phyloP scores from a whole-genome alignment of 2,888 invertebrate genomes.

The Phorcus lineatus region DNA sequence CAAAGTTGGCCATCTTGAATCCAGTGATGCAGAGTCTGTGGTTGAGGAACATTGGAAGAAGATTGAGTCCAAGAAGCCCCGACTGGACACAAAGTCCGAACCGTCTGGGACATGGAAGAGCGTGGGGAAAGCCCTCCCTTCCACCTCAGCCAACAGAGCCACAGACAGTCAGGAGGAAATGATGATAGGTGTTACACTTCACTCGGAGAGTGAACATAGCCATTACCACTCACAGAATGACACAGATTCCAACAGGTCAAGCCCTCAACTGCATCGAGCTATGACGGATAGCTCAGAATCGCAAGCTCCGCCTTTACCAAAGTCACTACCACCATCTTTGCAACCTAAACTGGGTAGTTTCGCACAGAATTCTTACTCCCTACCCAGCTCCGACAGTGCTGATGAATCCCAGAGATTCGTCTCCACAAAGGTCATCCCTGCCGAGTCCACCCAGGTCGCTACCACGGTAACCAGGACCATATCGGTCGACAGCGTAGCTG shows the following conservation, averaged over 20 bases:
- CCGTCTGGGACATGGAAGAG: constrained; percentile 47
- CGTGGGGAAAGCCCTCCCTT: constrained; percentile 56
- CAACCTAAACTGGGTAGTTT: constrained; percentile 47
- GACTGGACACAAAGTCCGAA: constrained; percentile 45
- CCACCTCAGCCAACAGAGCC: constrained; percentile 33
- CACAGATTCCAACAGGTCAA: constrained; percentile 61
- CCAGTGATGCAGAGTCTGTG: constrained; percentile 39
- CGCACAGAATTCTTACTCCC: constrained; percentile 43
- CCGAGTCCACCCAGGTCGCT: not conserved
- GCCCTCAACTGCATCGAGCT: constrained; percentile 42
- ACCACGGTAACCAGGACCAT: constrained; percentile 22
- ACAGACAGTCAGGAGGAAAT: constrained; percentile 50
- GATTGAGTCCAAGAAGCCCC: constrained; percentile 56
- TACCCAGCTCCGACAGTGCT: constrained; percentile 40
- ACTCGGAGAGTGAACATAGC: constrained; percentile 63
- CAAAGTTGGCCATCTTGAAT: constrained; percentile 41
- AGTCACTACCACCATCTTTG: constrained; percentile 24
- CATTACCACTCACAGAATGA: constrained; percentile 64
- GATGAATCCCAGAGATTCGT: not conserved
- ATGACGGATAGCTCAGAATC: constrained; percentile 38
- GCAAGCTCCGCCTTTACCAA: constrained; percentile 39
- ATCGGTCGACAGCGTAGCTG: constrained; percentile 48
- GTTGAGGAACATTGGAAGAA: constrained; percentile 65
- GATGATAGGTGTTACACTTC: constrained; percentile 59
- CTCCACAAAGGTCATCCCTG: not conserved